Conservation (phyloP, 2,888 invertebrate genomes). For the Conchocele bisecta region DNA sequence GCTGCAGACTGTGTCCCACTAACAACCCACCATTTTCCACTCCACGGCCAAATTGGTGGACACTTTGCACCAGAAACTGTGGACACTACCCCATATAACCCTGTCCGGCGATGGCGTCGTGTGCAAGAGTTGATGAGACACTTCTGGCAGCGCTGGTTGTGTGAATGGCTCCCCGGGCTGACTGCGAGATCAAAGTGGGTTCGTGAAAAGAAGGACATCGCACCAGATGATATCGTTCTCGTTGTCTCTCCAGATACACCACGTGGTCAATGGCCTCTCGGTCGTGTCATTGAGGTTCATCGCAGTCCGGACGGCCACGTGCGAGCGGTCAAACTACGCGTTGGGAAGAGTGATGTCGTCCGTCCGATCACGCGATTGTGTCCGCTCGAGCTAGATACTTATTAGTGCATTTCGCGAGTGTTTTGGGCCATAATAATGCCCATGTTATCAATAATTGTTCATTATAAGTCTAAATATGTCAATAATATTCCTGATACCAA, state of each 20-base stretch:
- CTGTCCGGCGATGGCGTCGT: constrained; percentile 32
- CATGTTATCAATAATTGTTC: no score
- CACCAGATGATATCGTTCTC: constrained; percentile 35
- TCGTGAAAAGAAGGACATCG: constrained; percentile 11
- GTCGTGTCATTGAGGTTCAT: constrained; percentile 28
- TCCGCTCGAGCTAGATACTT: constrained; percentile 22
- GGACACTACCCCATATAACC: constrained; percentile 5
- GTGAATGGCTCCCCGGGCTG: constrained; percentile 37
- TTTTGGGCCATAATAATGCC: no score
- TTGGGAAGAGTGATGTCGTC: constrained; percentile 5
- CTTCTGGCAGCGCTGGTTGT: constrained; percentile 51
- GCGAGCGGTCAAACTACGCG: constrained; percentile 12
- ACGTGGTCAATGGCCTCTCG: constrained; percentile 39
- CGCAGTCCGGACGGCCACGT: constrained; percentile 35
- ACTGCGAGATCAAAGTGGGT: constrained; percentile 31
- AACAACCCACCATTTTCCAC: constrained; percentile 60
- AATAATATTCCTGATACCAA: no score
- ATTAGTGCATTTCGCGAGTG: no score
- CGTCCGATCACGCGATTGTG: constrained; percentile 25
- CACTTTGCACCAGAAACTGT: constrained; percentile 48
- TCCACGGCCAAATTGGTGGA: constrained; percentile 53
- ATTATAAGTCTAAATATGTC: no score
- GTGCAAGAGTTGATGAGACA: constrained; percentile 51
- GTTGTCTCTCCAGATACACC: constrained; percentile 30
- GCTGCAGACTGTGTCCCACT: constrained; percentile 20